phyloP scores from a whole-genome alignment of 2,113 vertebrate genomes.

The Saccopteryx bilineata region DNA sequence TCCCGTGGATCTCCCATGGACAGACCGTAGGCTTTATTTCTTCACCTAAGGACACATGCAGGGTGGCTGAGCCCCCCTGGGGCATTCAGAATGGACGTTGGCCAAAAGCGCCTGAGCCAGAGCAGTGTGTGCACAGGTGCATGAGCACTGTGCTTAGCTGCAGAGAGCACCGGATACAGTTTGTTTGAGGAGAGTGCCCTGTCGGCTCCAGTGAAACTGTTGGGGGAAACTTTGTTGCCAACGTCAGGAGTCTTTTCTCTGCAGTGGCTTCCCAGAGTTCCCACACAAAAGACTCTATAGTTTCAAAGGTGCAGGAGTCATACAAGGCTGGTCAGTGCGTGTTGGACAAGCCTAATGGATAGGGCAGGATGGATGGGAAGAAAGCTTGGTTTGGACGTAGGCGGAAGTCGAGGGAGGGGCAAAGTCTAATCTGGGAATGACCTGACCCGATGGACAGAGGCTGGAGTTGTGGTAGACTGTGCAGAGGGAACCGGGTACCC shows the following conservation, averaged over 20 bases:
- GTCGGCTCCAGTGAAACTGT: neutral
- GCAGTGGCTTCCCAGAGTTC: neutral
- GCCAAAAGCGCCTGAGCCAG: neutral
- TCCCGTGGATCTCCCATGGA: neutral
- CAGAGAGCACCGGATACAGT: neutral
- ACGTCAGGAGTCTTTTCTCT: neutral
- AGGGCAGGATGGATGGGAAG: neutral
- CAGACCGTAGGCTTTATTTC: neutral
- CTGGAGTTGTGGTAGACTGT: rapidly evolving
- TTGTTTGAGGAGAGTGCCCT: neutral
- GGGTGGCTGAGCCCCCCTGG: rapidly evolving
- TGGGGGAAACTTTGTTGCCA: neutral
- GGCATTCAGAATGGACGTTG: neutral
- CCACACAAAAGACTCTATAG: neutral
- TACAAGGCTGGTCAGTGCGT: no score
- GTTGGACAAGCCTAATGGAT: neutral
- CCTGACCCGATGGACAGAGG: rapidly evolving
- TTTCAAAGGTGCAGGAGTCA: no score
- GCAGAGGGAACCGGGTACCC: rapidly evolving
- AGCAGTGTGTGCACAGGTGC: rapidly evolving
- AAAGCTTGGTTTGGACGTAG: neutral
- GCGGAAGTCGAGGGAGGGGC: neutral
- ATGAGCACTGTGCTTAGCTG: neutral
- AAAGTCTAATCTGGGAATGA: neutral
- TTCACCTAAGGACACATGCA: neutral